phyloP scores from a whole-genome alignment of 1,140 invertebrate species.

The Drosophila insularis region DNA sequence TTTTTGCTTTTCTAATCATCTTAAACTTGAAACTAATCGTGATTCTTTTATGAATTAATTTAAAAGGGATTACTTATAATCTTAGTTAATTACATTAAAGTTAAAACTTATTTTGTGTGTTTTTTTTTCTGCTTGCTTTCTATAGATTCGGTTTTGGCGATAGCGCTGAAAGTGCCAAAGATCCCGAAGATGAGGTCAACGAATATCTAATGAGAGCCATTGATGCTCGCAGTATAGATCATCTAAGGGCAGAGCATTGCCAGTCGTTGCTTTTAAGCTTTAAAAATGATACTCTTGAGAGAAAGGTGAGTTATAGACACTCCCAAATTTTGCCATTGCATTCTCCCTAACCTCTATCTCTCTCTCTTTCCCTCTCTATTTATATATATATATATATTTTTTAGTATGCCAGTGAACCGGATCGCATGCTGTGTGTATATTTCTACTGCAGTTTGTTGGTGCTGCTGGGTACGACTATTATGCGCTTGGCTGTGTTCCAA shows the following conservation, averaged over 20 bases:
- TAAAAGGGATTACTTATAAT: no score
- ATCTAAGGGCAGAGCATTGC: slow-evolving; percentile 92
- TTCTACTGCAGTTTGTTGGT: slow-evolving; percentile 92
- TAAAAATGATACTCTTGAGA: slow-evolving; percentile 89
- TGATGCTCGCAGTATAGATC: slow-evolving; percentile 96
- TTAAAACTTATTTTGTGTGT: no score
- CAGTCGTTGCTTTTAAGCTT: slow-evolving; percentile 91
- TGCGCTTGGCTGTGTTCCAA: slow-evolving; percentile 87
- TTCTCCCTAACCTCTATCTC: background rate
- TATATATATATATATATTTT: slow-evolving; percentile 56
- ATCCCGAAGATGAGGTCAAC: slow-evolving; percentile 96
- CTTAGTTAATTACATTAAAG: no score
- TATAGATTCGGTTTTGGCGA: slow-evolving; percentile 87
- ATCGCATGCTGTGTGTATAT: slow-evolving; percentile 92
- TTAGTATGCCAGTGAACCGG: slow-evolving; percentile 90
- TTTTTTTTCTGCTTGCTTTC: no score
- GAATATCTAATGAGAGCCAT: slow-evolving; percentile 97
- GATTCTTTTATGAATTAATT: no score
- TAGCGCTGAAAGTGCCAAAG: slow-evolving; percentile 85
- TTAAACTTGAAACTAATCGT: no score
- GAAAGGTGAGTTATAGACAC: slow-evolving; percentile 85
- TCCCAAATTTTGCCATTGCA: background rate
- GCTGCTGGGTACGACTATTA: slow-evolving; percentile 86
- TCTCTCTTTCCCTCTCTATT: background rate
- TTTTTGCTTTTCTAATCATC: no score